phyloP scores from a whole-genome alignment of 2,888 invertebrate species.

The Oscheius myriophilus region DNA sequence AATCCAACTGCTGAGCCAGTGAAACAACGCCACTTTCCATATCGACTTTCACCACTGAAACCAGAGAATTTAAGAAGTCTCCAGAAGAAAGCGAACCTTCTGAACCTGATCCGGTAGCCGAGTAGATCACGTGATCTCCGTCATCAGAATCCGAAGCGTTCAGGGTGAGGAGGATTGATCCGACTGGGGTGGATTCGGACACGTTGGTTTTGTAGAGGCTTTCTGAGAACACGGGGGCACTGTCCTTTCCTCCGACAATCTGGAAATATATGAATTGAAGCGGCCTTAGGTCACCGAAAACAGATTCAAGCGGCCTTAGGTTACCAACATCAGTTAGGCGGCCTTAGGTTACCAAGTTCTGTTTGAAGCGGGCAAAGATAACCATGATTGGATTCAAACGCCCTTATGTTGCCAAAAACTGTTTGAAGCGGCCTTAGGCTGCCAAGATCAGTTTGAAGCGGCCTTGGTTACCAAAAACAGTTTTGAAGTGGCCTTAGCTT shows the following conservation, averaged over 20 bases:
- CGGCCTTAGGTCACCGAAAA: too few species aligned
- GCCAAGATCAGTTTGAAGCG: too few species aligned
- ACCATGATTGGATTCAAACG: too few species aligned
- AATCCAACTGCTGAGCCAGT: constrained; percentile 86
- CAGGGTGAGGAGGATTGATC: constrained; percentile 78
- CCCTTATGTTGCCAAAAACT: too few species aligned
- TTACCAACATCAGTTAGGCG: too few species aligned
- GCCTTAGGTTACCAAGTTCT: too few species aligned
- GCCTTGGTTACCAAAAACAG: too few species aligned
- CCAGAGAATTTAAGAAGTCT: constrained; percentile 28
- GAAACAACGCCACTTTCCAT: constrained; percentile 85
- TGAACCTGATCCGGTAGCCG: constrained; percentile 75
- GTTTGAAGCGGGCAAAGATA: too few species aligned
- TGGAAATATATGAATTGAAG: too few species aligned
- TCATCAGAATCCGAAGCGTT: constrained; percentile 87
- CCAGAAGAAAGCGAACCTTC: constrained; percentile 43
- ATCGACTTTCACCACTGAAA: constrained; percentile 75
- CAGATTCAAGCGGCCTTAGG: too few species aligned
- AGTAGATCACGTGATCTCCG: constrained; percentile 82
- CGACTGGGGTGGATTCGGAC: constrained; percentile 42
- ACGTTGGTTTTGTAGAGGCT: constrained; percentile 42
- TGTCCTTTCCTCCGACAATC: constrained; percentile 17
- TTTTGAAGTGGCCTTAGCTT: too few species aligned
- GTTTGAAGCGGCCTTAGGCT: too few species aligned
- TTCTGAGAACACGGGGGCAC: constrained; percentile 67